These are phyloP conservation scores for Piaya cayana DNA, from an alignment of 2,113 vertebrate genomes.

Conservation along the genomic window DNA sequence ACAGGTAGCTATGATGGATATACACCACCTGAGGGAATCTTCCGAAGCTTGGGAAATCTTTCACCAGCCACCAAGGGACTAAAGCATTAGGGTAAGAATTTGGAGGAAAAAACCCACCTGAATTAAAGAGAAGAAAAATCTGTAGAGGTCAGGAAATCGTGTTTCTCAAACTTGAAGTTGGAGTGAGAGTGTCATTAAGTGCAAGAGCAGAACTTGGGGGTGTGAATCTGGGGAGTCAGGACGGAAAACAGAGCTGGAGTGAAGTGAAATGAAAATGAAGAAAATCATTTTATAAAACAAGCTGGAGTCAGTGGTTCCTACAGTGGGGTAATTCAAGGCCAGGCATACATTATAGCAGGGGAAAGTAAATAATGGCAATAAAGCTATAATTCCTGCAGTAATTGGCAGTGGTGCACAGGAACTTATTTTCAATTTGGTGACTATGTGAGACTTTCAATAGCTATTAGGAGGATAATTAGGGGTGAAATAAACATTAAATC, in stretches of 20 bases:
- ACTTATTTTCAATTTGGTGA: conserved; percentile 67
- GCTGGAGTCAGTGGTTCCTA: conserved; percentile 23
- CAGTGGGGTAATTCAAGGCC: conserved; percentile 19
- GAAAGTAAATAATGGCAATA: conserved; percentile 64
- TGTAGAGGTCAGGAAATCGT: background rate
- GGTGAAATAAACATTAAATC: conserved; percentile 73
- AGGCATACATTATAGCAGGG: conserved; percentile 22
- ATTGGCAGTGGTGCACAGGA: conserved; percentile 45
- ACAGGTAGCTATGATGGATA: background rate
- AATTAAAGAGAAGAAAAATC: background rate
- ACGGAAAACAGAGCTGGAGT: background rate
- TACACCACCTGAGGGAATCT: background rate
- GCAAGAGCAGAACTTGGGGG: background rate
- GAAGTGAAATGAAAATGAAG: background rate
- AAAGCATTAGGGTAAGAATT: background rate
- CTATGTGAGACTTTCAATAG: conserved; percentile 56
- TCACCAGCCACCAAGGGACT: no score
- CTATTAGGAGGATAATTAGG: conserved; percentile 73
- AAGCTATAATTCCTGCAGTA: conserved; percentile 51
- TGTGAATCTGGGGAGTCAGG: background rate
- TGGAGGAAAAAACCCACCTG: no score
- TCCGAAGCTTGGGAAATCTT: background rate
- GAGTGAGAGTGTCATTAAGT: background rate
- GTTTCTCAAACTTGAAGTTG: background rate
- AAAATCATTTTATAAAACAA: background rate